These are phyloP conservation scores for Rhamphomyia laevipes DNA, from an alignment of 2,888 invertebrate species.

Conservation along the genomic window DNA sequence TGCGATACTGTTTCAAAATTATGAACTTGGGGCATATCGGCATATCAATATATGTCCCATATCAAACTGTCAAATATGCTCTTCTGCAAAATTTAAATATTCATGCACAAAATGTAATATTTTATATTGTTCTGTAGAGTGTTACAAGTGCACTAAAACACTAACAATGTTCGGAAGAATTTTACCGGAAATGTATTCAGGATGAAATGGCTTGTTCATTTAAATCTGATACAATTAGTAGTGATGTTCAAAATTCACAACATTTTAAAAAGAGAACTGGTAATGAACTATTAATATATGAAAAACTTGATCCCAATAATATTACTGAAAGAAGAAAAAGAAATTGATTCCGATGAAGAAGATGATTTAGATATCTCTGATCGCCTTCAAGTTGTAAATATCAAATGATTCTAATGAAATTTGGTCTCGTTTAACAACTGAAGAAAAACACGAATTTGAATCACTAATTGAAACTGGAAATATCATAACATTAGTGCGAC, in stretches of 20 bases:
- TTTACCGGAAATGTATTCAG: slow-evolving; percentile 73
- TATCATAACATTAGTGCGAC: slow-evolving; percentile 55
- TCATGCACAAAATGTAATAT: slow-evolving; percentile 78
- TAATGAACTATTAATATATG: slow-evolving; percentile 17
- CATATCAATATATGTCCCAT: no score
- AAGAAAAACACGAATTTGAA: slow-evolving; percentile 69
- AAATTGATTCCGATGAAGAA: slow-evolving; percentile 34
- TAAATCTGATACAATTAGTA: slow-evolving; percentile 20
- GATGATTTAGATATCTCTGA: slow-evolving; percentile 44
- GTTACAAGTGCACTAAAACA: slow-evolving; percentile 73
- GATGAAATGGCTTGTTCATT: slow-evolving; percentile 53
- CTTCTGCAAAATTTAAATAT: slow-evolving; percentile 50
- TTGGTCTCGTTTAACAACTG: slow-evolving; percentile 63
- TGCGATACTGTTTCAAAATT: no score
- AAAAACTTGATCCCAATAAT: slow-evolving; percentile 17
- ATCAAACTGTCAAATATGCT: no score
- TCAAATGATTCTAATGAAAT: slow-evolving; percentile 65
- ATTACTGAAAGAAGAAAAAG: no score
- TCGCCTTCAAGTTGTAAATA: slow-evolving; percentile 57
- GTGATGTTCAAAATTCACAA: slow-evolving; percentile 28
- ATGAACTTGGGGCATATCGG: no score
- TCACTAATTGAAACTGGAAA: slow-evolving; percentile 57
- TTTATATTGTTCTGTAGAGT: slow-evolving; percentile 69
- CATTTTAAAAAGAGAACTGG: slow-evolving; percentile 25
- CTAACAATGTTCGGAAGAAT: slow-evolving; percentile 72